Evolutionary conservation across 2,113 vertebrate genomes (phyloP).

Genomic region (Sturnus vulgaris): DNA sequence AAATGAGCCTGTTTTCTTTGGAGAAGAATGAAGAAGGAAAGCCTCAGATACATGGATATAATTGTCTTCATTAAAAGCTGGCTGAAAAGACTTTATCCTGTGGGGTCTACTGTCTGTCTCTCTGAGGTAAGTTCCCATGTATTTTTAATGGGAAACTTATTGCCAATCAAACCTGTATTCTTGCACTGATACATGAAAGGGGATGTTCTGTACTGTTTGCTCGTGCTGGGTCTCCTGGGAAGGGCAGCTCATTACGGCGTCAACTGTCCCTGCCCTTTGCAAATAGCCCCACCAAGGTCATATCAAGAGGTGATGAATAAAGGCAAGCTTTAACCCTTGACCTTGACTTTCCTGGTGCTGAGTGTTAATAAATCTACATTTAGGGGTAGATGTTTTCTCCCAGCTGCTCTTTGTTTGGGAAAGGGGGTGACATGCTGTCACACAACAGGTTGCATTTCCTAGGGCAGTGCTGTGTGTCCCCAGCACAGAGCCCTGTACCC

Average conservation of each 20-base stretch:
- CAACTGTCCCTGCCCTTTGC: constrained; percentile 60
- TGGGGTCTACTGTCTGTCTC: not conserved
- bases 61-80: constrained; percentile 37
- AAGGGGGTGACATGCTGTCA: not conserved
- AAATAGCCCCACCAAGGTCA: constrained; percentile 47
- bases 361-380: constrained; percentile 62
- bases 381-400: constrained; percentile 37
- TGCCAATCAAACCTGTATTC: constrained; percentile 20
- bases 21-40: not conserved
- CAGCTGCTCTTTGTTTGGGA: constrained; percentile 40
- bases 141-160: constrained; percentile 56
- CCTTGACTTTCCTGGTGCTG: constrained; percentile 49
- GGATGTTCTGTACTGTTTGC: constrained; percentile 20
- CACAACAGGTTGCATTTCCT: constrained; percentile 57
- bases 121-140: constrained; percentile 19
- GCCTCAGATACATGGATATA: not conserved
- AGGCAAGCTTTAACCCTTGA: constrained; percentile 61
- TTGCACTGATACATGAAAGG: constrained; percentile 14
- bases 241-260: constrained; percentile 17
- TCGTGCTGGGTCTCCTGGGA: constrained; percentile 37
- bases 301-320: constrained; percentile 55
- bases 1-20: constrained; percentile 11
- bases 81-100: constrained; percentile 5
- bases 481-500: fast-evolving
- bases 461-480: not conserved